Evolutionary conservation across 1,140 invertebrate species (phyloP).

Genomic region (Hycleus phaleratus): DNA sequence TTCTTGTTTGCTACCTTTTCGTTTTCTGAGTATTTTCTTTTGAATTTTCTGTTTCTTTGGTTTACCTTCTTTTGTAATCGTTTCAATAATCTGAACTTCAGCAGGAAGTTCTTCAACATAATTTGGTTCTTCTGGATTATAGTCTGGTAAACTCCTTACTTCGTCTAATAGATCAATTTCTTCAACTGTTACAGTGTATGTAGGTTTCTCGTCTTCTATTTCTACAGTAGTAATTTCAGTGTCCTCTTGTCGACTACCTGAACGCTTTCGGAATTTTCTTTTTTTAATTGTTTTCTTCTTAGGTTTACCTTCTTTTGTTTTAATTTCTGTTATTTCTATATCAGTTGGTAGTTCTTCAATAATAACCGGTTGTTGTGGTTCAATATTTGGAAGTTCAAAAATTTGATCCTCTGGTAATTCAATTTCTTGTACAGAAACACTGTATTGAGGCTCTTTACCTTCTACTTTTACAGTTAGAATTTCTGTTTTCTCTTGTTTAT

Average conservation of each 20-base stretch:
- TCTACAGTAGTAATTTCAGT: slow-evolving; percentile 37
- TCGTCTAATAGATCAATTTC: slow-evolving; percentile 17
- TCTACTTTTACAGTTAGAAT: slow-evolving; percentile 36
- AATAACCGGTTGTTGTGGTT: slow-evolving; percentile 23
- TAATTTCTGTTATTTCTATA: slow-evolving; percentile 20
- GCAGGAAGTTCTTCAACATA: slow-evolving; percentile 22
- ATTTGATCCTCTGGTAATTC: slow-evolving; percentile 15
- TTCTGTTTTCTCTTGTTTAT: slow-evolving; percentile 32
- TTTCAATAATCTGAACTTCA: slow-evolving; percentile 41
- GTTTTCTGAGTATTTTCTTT: slow-evolving; percentile 35
- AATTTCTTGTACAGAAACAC: slow-evolving; percentile 21
- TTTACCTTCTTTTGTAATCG: slow-evolving; percentile 34
- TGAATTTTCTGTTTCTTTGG: slow-evolving; percentile 34
- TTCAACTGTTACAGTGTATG: slow-evolving; percentile 22
- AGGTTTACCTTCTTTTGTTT: slow-evolving; percentile 13
- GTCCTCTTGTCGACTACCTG: slow-evolving; percentile 31
- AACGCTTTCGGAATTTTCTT: slow-evolving; percentile 32
- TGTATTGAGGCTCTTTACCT: slow-evolving; percentile 32
- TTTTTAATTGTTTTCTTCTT: slow-evolving; percentile 1
- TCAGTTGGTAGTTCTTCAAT: slow-evolving; percentile 39
- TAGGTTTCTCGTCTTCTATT: slow-evolving; percentile 24
- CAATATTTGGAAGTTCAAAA: background rate
- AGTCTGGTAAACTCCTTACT: background rate
- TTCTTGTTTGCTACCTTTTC: slow-evolving; percentile 26
- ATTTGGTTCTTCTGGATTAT: background rate